Base-by-base conservation (phyloP, 2,888 invertebrate genomes). In the Parasteatoda lunata region DNA sequence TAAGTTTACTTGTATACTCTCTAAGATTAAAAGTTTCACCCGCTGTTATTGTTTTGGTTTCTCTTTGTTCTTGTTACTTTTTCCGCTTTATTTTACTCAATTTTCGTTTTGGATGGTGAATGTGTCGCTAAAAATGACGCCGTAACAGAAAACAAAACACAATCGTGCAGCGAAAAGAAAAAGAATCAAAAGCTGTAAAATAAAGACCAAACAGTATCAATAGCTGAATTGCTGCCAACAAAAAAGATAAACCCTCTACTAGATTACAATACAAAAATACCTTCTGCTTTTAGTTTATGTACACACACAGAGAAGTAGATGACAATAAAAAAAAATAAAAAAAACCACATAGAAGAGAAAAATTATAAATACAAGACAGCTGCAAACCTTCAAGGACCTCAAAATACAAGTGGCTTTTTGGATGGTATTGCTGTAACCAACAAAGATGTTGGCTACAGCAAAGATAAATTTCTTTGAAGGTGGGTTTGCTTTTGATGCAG, bases 401-500 rank as follows among this genome's bases (percentile, higher is more conserved):
- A 47, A 65, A 59, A 59, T 49, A 59, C 78, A 84, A 84, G 72
- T 72, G 59, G 68, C 84, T 66, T 66, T 65, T 64, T 45, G 47
- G 69, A 66, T 49, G 30, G 30, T 30, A 30, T 76, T 64, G 65
- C 83, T 71, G 70, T 64, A 76, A 84, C 73, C 84, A 76, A 85
- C 84, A 85, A 79, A 79, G 84, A 30, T 85, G 79, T 79, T 66
- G 59, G 77, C 11, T 48, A 71, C 52, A 51, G 8, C 30, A 15
- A 80, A 85, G 84, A 85, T 85, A 85, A 85, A 85, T 85, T 75
- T 66, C 71, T 71, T 66, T 13, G 59, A 59, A 59, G 59, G n/a
- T 13, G 59, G 59, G 59, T 13, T n/a, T 59, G 59, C 59, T n/a
- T 59, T n/a, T 30, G 30, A 82, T 82, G 66, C 84, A 70, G 78